Evolutionary conservation across 2,113 vertebrate species (phyloP).

Genomic region (Carlito syrichta): DNA sequence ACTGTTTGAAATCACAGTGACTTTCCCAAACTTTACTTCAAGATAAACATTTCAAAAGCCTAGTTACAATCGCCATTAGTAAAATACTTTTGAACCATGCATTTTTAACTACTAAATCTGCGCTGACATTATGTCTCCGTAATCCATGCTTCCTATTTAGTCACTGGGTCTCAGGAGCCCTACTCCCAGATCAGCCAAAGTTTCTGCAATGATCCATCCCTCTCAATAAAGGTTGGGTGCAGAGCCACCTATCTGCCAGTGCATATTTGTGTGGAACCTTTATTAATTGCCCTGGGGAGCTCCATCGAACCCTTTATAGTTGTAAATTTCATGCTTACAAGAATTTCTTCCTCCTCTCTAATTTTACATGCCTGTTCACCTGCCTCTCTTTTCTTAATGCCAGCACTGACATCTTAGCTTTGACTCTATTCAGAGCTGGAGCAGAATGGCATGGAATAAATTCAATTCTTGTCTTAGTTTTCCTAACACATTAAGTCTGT

Average conservation of each 20-base stretch:
- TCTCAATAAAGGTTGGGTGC: not conserved
- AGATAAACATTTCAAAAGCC: slow-evolving; percentile 36
- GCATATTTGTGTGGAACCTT: not conserved
- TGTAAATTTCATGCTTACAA: slow-evolving; percentile 50
- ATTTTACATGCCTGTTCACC: slow-evolving; percentile 45
- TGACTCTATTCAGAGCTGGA: not conserved
- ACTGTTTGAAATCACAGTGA: not conserved
- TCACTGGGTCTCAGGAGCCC: not conserved
- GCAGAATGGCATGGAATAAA: slow-evolving; percentile 49
- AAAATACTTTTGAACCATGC: not conserved
- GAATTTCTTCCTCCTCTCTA: not conserved
- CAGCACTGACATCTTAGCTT: slow-evolving; percentile 10
- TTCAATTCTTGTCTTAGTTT: slow-evolving; percentile 55
- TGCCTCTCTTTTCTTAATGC: slow-evolving; percentile 1
- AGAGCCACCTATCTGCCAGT: not conserved
- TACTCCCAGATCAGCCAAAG: not conserved
- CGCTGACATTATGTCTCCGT: not conserved
- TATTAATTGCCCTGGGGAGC: not conserved
- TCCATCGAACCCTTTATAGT: not conserved
- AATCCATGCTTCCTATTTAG: not conserved
- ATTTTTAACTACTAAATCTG: not conserved
- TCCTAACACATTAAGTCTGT: slow-evolving; percentile 46
- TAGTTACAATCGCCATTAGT: not conserved
- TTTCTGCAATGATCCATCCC: not conserved
- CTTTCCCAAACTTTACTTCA: not conserved